These are phyloP conservation scores for Anoura caudifer DNA, from an alignment of 2,113 vertebrate species.

Conservation along the genomic window DNA sequence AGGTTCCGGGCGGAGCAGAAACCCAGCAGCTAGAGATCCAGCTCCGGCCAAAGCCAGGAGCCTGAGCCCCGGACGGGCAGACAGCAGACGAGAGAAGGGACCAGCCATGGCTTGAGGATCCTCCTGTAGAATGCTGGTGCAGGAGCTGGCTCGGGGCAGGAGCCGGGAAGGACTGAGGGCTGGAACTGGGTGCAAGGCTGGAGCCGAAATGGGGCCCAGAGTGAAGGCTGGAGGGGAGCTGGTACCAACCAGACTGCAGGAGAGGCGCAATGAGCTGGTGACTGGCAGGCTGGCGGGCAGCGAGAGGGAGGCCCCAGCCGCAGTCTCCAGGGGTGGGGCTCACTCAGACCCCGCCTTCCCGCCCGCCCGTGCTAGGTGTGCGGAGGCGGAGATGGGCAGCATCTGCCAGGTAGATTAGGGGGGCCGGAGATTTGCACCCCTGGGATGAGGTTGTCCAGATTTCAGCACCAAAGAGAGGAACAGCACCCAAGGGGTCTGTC, in stretches of 20 bases:
- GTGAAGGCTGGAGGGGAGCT: neutral
- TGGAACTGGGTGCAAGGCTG: neutral
- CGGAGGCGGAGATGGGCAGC: neutral
- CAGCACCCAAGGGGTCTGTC: conserved; percentile 60
- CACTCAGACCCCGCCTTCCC: conserved; percentile 55
- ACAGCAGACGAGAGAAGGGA: conserved; percentile 88
- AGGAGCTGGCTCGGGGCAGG: conserved; percentile 32
- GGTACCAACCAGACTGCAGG: conserved; percentile 22
- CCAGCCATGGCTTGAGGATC: conserved; percentile 84
- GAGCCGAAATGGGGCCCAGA: conserved; percentile 11
- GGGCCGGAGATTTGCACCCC: neutral
- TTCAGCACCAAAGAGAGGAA: conserved; percentile 75
- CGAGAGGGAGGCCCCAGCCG: conserved; percentile 55
- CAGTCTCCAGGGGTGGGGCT: conserved; percentile 69
- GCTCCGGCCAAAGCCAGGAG: conserved; percentile 90
- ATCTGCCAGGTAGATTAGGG: neutral
- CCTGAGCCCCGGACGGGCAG: conserved; percentile 83
- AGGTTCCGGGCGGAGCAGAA: conserved; percentile 87
- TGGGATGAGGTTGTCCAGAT: neutral
- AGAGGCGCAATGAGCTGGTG: conserved; percentile 51
- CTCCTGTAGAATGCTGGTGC: neutral
- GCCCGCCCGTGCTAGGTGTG: conserved; percentile 41
- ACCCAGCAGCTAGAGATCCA: conserved; percentile 88
- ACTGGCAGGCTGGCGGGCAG: conserved; percentile 47
- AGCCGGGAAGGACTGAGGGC: neutral